Evolutionary conservation across 2,888 invertebrate species (phyloP), one percentile per base, ranked within the genome.

Genomic region (Lepetodrilus schrolli): DNA sequence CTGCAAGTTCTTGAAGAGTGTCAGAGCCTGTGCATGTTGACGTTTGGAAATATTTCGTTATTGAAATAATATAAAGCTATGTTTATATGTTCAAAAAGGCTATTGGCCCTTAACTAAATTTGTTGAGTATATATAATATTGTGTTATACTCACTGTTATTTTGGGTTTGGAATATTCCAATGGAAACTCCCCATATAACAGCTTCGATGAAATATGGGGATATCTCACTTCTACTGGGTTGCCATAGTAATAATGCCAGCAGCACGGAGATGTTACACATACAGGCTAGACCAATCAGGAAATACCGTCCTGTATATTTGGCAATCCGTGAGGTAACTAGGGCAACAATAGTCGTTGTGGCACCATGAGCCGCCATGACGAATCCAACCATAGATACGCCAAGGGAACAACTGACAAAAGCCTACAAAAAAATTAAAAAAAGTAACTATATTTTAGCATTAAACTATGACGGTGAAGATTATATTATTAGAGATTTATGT

Each of bases 311-410:
- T 0, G 82, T 78, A 70, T 79, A 80, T 37, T 83, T 80, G 0
- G 83, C 82, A 23, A 85, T 50, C 0, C 79, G 79, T 68, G 81
- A 82, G 66, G 84, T 76, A 5, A 81, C 21, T 36, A 85, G 77
- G 2, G 84, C 80, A 71, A 81, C 84, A 4, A 80, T 50, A 5
- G 84, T 82, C 0, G 84, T 84, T 3, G 84, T 80, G 13, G 48
- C 50, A n/a, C 73, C 73, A 26, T 50, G 65, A n/a, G 50, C 21
- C 36, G 73, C 73, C 73, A 73, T 73, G 66, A 66, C 51, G 49
- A 50, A 73, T 10, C 73, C 73, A 0, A 73, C 73, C 50, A 66
- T 73, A 4, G 48, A 49, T 20, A 73, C 48, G 3, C 73, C 73
- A 37, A 73, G 43, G 7, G 68, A 36, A 38, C 73, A 73, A 30